These are phyloP conservation scores for Quadroppia sp. DNA, from an alignment of 2,888 invertebrate genomes.

Conservation along the genomic window DNA sequence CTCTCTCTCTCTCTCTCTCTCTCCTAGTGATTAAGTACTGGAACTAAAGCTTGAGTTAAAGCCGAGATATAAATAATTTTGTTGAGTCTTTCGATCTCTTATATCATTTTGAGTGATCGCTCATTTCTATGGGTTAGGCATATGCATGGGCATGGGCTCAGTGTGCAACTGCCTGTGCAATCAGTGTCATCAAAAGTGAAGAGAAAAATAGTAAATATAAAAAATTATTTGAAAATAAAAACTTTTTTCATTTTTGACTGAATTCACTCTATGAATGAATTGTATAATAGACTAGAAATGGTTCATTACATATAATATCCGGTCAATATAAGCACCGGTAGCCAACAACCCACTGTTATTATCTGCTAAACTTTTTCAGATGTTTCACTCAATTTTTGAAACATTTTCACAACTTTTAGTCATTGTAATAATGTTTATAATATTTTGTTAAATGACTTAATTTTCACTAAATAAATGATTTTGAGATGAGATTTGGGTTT, in stretches of 20 bases:
- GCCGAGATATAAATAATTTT: not conserved
- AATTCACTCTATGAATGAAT: constrained; percentile 7
- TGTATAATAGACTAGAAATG: not conserved
- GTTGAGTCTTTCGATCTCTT: not conserved
- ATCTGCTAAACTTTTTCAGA: too few relatives aligned
- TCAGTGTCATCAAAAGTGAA: constrained; percentile 6
- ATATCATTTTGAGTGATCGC: not conserved
- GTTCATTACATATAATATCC: constrained; percentile 3
- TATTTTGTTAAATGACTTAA: too few relatives aligned
- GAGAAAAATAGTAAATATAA: constrained; percentile 2
- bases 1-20: too few relatives aligned
- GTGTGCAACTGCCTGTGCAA: not conserved
- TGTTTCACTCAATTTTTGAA: too few relatives aligned
- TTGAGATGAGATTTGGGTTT: too few relatives aligned
- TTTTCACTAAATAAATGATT: too few relatives aligned
- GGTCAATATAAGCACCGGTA: not conserved
- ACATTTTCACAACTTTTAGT: too few relatives aligned
- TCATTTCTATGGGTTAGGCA: not conserved
- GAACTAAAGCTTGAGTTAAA: constrained; percentile 1
- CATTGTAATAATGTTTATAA: too few relatives aligned
- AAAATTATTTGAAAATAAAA: constrained; percentile 23
- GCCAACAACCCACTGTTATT: too few relatives aligned
- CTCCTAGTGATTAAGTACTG: not conserved
- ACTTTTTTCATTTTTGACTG: not conserved
- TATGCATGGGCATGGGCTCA: not conserved